A percentile compares a stretch with the other conserved stretches of the same genome.
Evolutionary conservation across 2,113 vertebrate genomes (phyloP).

Genomic region (Speoplatyrhinus poulsoni): DNA sequence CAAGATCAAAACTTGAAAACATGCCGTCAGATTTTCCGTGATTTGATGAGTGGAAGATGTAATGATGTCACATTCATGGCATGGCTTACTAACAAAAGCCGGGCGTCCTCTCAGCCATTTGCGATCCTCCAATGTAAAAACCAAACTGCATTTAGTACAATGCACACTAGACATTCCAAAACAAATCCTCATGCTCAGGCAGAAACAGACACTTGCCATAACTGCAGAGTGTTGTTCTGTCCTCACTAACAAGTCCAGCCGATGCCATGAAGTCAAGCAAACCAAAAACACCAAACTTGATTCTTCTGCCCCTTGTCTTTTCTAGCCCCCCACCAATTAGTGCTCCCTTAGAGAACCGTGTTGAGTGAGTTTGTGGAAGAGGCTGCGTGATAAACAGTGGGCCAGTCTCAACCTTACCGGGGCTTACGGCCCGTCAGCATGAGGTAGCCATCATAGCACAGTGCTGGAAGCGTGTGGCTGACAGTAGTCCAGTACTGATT

Average conservation of each 20-base stretch:
- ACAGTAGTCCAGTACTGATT: slow-evolving; percentile 81
- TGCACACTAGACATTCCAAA: neutral
- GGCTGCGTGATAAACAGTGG: slow-evolving; percentile 24
- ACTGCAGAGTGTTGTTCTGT: slow-evolving; percentile 2
- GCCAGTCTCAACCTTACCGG: slow-evolving; percentile 85
- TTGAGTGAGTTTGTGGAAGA: slow-evolving; percentile 6
- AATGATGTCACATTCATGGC: slow-evolving; percentile 47
- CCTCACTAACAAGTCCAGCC: slow-evolving; percentile 44
- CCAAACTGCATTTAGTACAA: slow-evolving; percentile 9
- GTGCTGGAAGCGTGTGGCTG: slow-evolving; percentile 78
- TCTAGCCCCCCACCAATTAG: slow-evolving; percentile 42
- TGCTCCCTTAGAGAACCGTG: slow-evolving; percentile 14
- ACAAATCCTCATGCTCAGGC: slow-evolving; percentile 29
- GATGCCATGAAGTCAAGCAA: slow-evolving; percentile 68
- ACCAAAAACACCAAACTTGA: slow-evolving; percentile 35
- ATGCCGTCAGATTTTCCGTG: slow-evolving; percentile 19
- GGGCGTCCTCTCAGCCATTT: neutral
- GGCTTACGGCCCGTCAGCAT: slow-evolving; percentile 87
- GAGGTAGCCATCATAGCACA: slow-evolving; percentile 87
- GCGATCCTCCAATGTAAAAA: neutral
- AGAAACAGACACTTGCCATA: slow-evolving; percentile 32
- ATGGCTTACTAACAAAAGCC: slow-evolving; percentile 20
- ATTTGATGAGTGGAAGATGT: slow-evolving; percentile 16
- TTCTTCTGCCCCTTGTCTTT: slow-evolving; percentile 34
- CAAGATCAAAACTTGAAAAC: slow-evolving; percentile 1